A percentile compares a stretch with the other conserved stretches of the same genome.
Evolutionary conservation across 2,797 vertebrate species (phyloP).

Genomic region (Lophotriccus pileatus): DNA sequence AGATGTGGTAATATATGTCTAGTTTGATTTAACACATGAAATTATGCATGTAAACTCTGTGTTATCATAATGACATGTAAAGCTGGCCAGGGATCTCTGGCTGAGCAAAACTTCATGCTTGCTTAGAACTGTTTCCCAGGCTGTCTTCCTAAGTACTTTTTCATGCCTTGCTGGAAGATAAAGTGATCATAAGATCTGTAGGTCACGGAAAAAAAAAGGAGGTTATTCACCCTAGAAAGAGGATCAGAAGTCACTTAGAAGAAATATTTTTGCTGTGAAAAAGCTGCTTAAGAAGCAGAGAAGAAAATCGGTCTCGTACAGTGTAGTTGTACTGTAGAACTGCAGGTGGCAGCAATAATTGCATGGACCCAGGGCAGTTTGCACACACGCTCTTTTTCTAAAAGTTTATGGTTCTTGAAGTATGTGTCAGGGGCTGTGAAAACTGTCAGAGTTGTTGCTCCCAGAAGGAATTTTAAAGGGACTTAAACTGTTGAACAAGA

Average conservation of each 20-base stretch:
- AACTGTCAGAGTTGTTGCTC: not conserved
- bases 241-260: not conserved
- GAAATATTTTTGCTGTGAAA: not conserved
- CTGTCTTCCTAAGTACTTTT: not conserved
- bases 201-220: not conserved
- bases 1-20: not conserved
- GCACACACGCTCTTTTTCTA: not conserved
- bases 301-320: not conserved
- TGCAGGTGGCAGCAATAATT: conserved; percentile 41
- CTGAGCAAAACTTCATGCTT: not conserved
- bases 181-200: not conserved
- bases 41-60: conserved; percentile 1
- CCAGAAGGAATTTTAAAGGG: not conserved
- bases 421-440: not conserved
- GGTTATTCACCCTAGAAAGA: not conserved
- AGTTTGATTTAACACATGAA: not conserved
- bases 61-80: conserved; percentile 16
- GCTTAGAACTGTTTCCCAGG: not conserved
- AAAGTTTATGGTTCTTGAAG: not conserved
- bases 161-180: not conserved
- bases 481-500: not conserved
- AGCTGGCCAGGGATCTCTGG: not conserved
- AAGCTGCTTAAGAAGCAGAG: not conserved
- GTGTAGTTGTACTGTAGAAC: not conserved
- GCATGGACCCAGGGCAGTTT: not conserved